Evolutionary conservation across 2,888 invertebrate genomes (phyloP), one percentile per base, ranked within the genome.

Genomic region (Parnassius apollo): DNA sequence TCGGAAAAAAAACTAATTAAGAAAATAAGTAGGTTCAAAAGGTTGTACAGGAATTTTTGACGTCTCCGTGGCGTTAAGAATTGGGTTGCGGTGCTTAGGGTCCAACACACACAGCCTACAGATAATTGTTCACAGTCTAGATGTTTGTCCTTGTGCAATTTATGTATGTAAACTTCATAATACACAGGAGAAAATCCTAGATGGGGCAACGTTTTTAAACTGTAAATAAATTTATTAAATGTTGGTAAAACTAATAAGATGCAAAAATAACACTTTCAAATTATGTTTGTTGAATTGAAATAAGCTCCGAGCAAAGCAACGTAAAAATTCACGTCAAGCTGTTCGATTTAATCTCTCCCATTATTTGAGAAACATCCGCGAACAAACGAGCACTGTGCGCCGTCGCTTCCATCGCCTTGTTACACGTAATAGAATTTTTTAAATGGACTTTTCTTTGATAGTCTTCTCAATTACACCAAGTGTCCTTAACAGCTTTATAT

Each of bases 1-100:
- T 69, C 68, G 69, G 68, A 66, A 69, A 65, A 68, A 70, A 68
- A 70, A 68, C 69, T 0, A 73, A 75, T 65, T 9, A 2, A 25
- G 11, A 9, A 25, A 9, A 10, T 3, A 51, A 25, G 9, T 11
- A 25, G 2, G 22, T 22, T 13, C 9, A 51, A 25, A 7, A 12
- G 11, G 11, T 51, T 51, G 7, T 12, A 11, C 11, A 2, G 9
- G 4, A 12, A 51, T 35, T 35, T 35, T 35, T 35, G 35, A 4
- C 25, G 3, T 3, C 25, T 25, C 25, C 25, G 2, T 25, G 25
- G 25, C 3, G 18, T 18, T 35, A 7, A 35, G 35, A 35, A 35
- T 35, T 35, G 35, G 7, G 35, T 35, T 35, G 35, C 35, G 18
- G 18, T 18, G 18, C 18, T 18, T 18, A 18, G 18, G 18, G 18